Percentiles rank a stretch among this genome's conserved stretches.
Evolutionary conservation across 2,113 vertebrate genomes (phyloP).

Genomic region (Sinocyclocheilus anshuiensis): DNA sequence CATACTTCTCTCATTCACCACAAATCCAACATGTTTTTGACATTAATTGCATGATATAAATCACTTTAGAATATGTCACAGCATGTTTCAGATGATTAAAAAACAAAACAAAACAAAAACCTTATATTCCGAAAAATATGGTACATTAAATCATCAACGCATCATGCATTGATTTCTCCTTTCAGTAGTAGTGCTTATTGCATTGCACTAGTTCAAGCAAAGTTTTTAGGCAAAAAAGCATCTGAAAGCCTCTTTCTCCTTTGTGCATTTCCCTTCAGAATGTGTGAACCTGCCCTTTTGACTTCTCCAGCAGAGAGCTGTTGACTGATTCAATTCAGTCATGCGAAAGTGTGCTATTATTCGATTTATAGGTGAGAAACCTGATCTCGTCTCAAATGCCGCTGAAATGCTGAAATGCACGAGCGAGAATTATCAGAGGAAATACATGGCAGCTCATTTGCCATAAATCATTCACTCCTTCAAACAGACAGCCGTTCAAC

Average conservation of each 20-base stretch:
- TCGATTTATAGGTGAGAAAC: conserved; percentile 28
- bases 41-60: no score
- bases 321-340: not conserved
- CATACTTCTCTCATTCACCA: no score
- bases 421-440: conserved; percentile 19
- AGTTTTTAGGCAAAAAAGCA: not conserved
- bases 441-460: conserved; percentile 2
- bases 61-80: no score
- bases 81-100: no score
- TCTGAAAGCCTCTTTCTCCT: not conserved
- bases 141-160: not conserved
- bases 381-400: not conserved
- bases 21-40: no score
- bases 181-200: not conserved
- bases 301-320: not conserved
- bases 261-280: not conserved
- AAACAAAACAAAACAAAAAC: no score
- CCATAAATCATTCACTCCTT: not conserved
- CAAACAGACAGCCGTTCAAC: not conserved
- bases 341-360: not conserved
- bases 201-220: not conserved
- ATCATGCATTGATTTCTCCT: not conserved
- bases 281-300: not conserved
- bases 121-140: not conserved
- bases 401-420: not conserved